Evolutionary conservation across 2,797 vertebrate genomes (phyloP), one percentile per base, ranked within the genome.

Genomic region (Mallotus villosus): DNA sequence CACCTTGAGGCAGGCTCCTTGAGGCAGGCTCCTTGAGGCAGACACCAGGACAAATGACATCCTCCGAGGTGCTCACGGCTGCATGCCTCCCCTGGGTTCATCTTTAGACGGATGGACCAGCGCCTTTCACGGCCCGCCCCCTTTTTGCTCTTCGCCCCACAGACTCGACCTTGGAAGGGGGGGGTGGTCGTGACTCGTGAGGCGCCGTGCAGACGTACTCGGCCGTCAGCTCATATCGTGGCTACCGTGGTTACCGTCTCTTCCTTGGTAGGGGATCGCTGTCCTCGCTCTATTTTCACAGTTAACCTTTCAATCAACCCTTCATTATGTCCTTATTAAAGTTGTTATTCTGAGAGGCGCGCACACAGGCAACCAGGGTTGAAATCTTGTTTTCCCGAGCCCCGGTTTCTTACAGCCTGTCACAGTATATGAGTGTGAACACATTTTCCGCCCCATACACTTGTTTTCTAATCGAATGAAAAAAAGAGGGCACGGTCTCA

Each of bases 41-140:
- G 62, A 74, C 73, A 19, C 59, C 65, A 78, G 72, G 72, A 78
- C 74, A 68, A 68, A 79, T 77, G 68, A 67, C 34, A 68, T 9
- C 64, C 53, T 41, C 11, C 24, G 17, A 61, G 63, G 57, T 37
- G 29, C 75, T 78, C 53, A 64, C 9, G 59, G 46, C 14, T 46
- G n/a, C 57, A 4, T 1, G 2, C 62, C 34, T 25, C 64, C 4
- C 16, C 27, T 25, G 67, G 74, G 72, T 9, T 71, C n/a, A 11
- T 7, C 0, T 55, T 7, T 49, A 53, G 53, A 51, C 27, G 51
- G 51, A 53, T 53, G 51, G 51, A 53, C 51, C 19, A 6, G 17
- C 51, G 17, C 4, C 17, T 53, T 53, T 53, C 5, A 17, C 51
- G 3, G 16, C 19, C 51, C 4, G 17, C 51, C 51, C 17, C 14